Conservation (phyloP, 2,888 invertebrate genomes). For the Pedicia rivosa region DNA sequence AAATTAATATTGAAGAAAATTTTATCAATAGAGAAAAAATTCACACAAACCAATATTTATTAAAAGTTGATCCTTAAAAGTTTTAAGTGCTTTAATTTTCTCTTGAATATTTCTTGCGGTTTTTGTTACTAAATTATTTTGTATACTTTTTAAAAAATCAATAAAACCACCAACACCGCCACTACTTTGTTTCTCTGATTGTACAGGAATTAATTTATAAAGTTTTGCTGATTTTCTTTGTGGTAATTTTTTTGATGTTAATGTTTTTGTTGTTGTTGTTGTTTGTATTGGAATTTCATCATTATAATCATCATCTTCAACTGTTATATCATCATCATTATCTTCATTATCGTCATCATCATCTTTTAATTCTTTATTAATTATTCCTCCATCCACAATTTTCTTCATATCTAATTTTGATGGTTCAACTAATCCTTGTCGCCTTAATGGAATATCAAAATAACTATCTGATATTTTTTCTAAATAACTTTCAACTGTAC, state of each 20-base stretch:
- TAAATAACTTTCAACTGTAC: no score
- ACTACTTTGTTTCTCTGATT: no score
- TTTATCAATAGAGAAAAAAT: constrained; percentile 4
- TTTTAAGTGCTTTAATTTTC: constrained; percentile 23
- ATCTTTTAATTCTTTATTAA: no score
- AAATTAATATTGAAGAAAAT: constrained; percentile 3
- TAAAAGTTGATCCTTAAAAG: constrained; percentile 36
- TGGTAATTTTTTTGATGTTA: background rate
- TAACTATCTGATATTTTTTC: no score
- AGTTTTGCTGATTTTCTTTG: background rate
- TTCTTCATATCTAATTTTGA: no score
- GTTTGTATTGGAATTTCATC: background rate
- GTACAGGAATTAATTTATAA: constrained; percentile 1
- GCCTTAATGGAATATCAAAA: no score
- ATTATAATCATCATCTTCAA: constrained; percentile 3
- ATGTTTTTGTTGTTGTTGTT: background rate
- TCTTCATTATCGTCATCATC: no score
- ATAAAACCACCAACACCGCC: constrained; percentile 25
- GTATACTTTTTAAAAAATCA: constrained; percentile 23
- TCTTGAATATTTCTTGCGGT: constrained; percentile 21
- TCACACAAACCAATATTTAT: constrained; percentile 46
- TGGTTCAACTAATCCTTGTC: no score
- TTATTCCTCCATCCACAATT: no score
- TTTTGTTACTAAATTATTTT: constrained; percentile 21
- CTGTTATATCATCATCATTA: constrained; percentile 2